These are phyloP conservation scores for Montipora capricornis DNA, from an alignment of 64 coral and sea anemone species.

Conservation along the genomic window DNA sequence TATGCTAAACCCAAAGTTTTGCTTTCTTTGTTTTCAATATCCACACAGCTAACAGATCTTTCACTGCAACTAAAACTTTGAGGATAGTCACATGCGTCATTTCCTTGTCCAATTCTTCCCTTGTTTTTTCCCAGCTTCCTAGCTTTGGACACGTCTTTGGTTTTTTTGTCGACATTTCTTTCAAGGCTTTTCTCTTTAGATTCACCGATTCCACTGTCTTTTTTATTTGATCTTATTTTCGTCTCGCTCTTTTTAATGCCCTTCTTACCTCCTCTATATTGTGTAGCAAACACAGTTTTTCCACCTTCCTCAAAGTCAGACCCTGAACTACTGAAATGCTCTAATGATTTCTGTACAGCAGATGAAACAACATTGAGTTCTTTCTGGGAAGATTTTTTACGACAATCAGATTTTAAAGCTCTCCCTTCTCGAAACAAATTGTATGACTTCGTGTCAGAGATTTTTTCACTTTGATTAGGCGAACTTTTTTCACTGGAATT, in stretches of 20 bases:
- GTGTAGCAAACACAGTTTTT: background rate
- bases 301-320: slow-evolving; percentile 46
- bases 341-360: background rate
- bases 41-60: background rate
- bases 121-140: background rate
- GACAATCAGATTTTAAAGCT: background rate
- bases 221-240: background rate
- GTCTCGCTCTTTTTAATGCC: background rate
- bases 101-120: background rate
- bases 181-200: background rate
- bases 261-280: background rate
- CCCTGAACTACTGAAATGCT: slow-evolving; percentile 33
- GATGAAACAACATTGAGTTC: background rate
- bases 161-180: background rate
- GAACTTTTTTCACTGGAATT: background rate
- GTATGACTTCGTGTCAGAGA: background rate
- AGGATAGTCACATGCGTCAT: background rate
- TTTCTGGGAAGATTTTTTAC: background rate
- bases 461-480: background rate
- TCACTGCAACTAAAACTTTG: background rate
- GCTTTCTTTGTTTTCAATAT: background rate
- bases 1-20: background rate
- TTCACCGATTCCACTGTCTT: background rate
- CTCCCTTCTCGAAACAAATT: background rate
- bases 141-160: background rate